Percentiles rank a stretch among this genome's conserved stretches.
Evolutionary conservation across 2,113 vertebrate genomes (phyloP).

Genomic region (Thunnus maccoyii): DNA sequence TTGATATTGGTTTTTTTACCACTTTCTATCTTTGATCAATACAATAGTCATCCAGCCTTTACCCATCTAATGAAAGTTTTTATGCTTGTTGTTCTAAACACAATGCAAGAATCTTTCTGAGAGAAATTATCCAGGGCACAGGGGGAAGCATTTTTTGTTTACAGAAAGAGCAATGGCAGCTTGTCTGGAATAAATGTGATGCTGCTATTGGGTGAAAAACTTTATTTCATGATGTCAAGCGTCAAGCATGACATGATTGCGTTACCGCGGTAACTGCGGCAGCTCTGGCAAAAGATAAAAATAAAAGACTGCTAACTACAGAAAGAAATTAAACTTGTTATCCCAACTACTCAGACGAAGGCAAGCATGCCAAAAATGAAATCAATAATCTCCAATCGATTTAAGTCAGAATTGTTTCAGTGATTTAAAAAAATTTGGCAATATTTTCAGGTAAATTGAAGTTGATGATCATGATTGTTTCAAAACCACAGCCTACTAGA

Average conservation of each 20-base stretch:
- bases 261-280: too few species aligned
- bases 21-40: slow-evolving; percentile 27
- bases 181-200: slow-evolving; percentile 12
- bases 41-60: slow-evolving; percentile 25
- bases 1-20: slow-evolving; percentile 16
- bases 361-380: background rate
- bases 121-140: slow-evolving; percentile 13
- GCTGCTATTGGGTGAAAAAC: slow-evolving; percentile 6
- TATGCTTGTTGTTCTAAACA: slow-evolving; percentile 18
- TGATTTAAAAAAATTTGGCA: too few species aligned
- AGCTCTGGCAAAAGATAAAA: too few species aligned
- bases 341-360: background rate
- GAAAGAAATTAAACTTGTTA: too few species aligned
- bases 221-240: background rate
- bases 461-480: too few species aligned
- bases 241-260: too few species aligned
- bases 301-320: too few species aligned
- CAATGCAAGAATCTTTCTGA: background rate
- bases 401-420: too few species aligned
- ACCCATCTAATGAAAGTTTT: slow-evolving; percentile 41
- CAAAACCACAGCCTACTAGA: too few species aligned
- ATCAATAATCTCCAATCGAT: too few species aligned
- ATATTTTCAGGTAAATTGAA: too few species aligned
- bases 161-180: background rate
- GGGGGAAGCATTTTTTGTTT: slow-evolving; percentile 16